These are phyloP conservation scores for Carterocephalus palaemon DNA, from an alignment of 2,888 invertebrate genomes.

Conservation along the genomic window DNA sequence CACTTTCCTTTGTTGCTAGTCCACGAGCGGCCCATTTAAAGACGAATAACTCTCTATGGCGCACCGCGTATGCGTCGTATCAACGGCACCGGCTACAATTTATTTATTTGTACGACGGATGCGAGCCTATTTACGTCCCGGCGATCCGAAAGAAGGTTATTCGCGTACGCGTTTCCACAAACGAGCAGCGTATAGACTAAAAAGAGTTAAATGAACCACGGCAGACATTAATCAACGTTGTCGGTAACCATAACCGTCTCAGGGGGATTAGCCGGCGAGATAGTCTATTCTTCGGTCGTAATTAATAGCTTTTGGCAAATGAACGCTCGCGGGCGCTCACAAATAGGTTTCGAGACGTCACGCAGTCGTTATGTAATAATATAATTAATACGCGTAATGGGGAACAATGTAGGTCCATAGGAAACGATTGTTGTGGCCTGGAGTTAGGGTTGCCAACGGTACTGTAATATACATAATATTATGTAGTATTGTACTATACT, in stretches of 20 bases:
- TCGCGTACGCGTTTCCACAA: conserved; percentile 58
- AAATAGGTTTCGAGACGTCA: conserved; percentile 62
- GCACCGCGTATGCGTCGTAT: conserved; percentile 53
- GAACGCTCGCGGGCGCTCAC: conserved; percentile 58
- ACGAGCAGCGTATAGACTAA: conserved; percentile 56
- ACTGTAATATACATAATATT: no score
- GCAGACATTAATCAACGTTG: conserved; percentile 73
- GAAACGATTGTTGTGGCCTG: conserved; percentile 46
- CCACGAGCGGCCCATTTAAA: conserved; percentile 35
- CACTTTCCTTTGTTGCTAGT: conserved; percentile 52
- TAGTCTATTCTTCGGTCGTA: conserved; percentile 73
- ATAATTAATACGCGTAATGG: conserved; percentile 61
- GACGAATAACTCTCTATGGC: conserved; percentile 33
- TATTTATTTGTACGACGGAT: conserved; percentile 63
- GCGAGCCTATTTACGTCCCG: conserved; percentile 57
- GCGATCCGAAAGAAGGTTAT: conserved; percentile 67
- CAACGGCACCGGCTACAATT: conserved; percentile 53
- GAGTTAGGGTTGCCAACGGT: no score
- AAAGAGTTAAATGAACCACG: conserved; percentile 68
- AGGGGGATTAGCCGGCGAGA: conserved; percentile 71
- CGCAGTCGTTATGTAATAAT: conserved; percentile 62
- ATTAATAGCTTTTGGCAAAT: conserved; percentile 78
- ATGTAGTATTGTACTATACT: no score
- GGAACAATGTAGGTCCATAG: conserved; percentile 55
- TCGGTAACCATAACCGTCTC: conserved; percentile 73